Conservation (phyloP, 2,888 invertebrate species). For the Dynastes hyllus region DNA sequence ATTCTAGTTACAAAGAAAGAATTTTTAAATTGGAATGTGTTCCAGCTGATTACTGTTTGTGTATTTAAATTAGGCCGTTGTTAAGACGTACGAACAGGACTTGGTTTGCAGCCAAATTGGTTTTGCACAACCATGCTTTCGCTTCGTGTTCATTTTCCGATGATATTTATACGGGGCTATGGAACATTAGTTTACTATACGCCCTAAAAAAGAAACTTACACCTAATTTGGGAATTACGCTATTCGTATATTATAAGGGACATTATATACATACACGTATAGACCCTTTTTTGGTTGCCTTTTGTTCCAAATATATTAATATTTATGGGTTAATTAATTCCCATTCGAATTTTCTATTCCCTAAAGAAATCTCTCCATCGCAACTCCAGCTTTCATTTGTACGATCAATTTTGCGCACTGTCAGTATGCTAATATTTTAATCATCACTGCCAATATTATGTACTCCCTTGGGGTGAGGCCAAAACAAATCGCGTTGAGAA, state of each 20-base stretch:
- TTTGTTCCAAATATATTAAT: neutral
- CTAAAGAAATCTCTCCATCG: neutral
- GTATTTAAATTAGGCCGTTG: conserved; percentile 29
- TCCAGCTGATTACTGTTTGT: conserved; percentile 2
- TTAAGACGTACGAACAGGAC: neutral
- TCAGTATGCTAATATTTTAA: conserved; percentile 15
- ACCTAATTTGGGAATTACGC: too few species aligned
- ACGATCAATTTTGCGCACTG: neutral
- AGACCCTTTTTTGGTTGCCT: too few species aligned
- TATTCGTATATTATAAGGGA: too few species aligned
- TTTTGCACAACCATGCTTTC: neutral
- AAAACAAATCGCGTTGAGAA: neutral
- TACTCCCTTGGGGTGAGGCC: neutral
- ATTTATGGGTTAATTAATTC: neutral
- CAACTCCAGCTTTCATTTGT: neutral
- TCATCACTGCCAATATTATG: neutral
- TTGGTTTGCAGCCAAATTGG: conserved; percentile 23
- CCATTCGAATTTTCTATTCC: neutral
- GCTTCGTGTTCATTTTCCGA: neutral
- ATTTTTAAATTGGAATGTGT: conserved; percentile 37
- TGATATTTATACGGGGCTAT: neutral
- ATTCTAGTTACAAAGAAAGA: neutral
- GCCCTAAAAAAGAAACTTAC: too few species aligned
- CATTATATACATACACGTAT: too few species aligned
- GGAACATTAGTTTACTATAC: neutral